Evolutionary conservation across 2,113 vertebrate species (phyloP).

Genomic region (Paratilapia polleni): DNA sequence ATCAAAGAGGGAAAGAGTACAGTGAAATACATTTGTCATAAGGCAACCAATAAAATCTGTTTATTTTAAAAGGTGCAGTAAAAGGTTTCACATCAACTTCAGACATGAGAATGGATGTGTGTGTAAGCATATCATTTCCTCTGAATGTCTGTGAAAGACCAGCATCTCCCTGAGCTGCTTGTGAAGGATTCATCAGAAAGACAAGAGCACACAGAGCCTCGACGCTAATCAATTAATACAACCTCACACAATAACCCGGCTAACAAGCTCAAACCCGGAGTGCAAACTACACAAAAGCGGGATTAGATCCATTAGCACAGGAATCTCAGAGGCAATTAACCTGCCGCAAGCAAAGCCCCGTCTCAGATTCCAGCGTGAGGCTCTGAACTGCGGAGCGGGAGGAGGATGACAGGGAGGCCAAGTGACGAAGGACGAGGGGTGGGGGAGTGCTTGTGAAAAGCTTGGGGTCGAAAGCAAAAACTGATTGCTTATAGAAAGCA

Average conservation of each 20-base stretch:
- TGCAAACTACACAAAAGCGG: slow-evolving; percentile 38
- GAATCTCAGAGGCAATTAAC: slow-evolving; percentile 65
- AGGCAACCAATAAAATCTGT: slow-evolving; percentile 19
- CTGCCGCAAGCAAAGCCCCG: slow-evolving; percentile 35
- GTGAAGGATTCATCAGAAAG: slow-evolving; percentile 5
- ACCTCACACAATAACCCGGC: slow-evolving; percentile 36
- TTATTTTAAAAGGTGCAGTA: slow-evolving; percentile 13
- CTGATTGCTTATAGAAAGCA: neutral
- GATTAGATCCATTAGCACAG: slow-evolving; percentile 64
- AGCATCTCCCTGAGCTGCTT: fast-evolving
- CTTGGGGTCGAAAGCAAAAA: slow-evolving; percentile 37
- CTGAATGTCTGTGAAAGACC: neutral
- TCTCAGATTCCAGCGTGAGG: slow-evolving; percentile 55
- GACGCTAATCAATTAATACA: slow-evolving; percentile 48
- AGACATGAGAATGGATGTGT: neutral
- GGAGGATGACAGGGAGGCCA: neutral
- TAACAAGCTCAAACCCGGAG: slow-evolving; percentile 43
- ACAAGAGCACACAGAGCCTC: slow-evolving; percentile 20
- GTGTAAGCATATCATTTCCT: neutral
- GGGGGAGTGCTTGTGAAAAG: neutral
- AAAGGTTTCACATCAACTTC: slow-evolving; percentile 39
- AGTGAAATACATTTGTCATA: slow-evolving; percentile 32
- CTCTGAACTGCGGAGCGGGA: neutral
- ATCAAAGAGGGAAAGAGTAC: slow-evolving; percentile 57
- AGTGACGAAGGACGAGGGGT: neutral